These are phyloP conservation scores for Cephalopterus ornatus DNA, from an alignment of 2,113 vertebrate genomes.

Conservation along the genomic window DNA sequence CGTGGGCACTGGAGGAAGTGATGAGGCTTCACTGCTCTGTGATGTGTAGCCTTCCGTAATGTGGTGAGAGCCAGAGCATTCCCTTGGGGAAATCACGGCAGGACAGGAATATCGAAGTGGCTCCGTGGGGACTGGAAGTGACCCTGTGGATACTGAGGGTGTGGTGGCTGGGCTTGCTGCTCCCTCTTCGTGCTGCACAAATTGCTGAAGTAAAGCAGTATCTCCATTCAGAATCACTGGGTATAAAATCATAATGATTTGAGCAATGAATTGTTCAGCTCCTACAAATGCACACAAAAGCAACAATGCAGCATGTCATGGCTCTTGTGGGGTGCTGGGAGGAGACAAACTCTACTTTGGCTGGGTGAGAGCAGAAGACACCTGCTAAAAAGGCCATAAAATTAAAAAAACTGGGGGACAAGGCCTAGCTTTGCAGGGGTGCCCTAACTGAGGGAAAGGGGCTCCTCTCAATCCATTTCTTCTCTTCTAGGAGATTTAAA, in stretches of 20 bases:
- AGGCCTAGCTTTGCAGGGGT: background rate
- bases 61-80: fast-evolving
- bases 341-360: background rate
- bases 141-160: fast-evolving
- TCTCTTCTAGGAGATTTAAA: background rate
- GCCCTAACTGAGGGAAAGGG: background rate
- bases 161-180: background rate
- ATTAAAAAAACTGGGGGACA: background rate
- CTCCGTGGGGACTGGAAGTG: background rate
- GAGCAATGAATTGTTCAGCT: background rate
- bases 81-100: fast-evolving
- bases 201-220: background rate
- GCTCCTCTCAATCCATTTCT: background rate
- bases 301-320: background rate
- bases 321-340: background rate
- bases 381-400: background rate
- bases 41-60: fast-evolving
- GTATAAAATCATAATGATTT: background rate
- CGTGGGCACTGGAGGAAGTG: fast-evolving
- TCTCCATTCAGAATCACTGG: background rate
- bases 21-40: no score
- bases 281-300: background rate
- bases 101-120: fast-evolving
- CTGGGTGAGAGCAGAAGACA: background rate
- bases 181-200: fast-evolving